Conservation (phyloP, 2,888 invertebrate genomes). For the Cephus nigrinus region DNA sequence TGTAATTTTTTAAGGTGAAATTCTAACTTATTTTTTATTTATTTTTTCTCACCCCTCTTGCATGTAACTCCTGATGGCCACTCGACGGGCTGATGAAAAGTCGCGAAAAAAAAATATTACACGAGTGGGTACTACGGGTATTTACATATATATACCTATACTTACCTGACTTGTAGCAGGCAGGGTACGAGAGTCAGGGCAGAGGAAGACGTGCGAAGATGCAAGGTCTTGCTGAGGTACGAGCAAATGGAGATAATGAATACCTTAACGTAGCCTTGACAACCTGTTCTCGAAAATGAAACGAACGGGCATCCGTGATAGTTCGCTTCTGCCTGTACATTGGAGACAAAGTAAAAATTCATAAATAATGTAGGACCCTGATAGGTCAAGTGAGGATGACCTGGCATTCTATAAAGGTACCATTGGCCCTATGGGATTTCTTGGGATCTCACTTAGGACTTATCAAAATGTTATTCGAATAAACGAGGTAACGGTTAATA, state of each 20-base stretch:
- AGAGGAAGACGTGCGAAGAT: background rate
- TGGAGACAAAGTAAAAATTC: background rate
- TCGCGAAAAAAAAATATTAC: background rate
- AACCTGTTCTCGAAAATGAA: conserved; percentile 3
- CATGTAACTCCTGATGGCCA: background rate
- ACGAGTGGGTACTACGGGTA: background rate
- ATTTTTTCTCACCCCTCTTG: background rate
- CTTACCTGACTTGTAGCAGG: background rate
- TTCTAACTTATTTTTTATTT: background rate
- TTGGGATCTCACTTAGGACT: background rate
- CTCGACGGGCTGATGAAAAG: background rate
- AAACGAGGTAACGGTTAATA: background rate
- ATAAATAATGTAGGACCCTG: background rate
- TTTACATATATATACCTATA: background rate
- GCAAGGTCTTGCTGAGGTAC: background rate
- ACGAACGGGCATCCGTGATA: background rate
- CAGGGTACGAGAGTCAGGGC: background rate
- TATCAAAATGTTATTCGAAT: background rate
- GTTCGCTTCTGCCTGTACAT: background rate
- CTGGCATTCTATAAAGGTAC: background rate
- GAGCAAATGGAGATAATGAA: background rate
- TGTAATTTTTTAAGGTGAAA: background rate
- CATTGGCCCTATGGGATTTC: background rate
- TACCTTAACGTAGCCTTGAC: background rate
- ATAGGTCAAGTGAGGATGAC: background rate